Base-by-base conservation (phyloP, 2,113 vertebrate species). In the Castor canadensis region DNA sequence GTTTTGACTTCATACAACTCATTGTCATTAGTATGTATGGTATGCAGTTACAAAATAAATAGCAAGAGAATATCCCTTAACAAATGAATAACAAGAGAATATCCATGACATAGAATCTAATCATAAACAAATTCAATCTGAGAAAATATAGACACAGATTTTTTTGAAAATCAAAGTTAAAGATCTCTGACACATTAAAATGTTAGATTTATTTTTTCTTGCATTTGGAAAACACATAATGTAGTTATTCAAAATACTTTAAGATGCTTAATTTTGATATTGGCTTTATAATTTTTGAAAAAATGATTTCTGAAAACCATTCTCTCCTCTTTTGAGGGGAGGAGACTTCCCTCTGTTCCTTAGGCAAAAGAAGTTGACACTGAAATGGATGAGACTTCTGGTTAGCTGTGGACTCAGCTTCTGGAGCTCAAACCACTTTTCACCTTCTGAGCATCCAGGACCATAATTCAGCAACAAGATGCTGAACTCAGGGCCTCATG, bases 101-200 rank as follows among this genome's bases (percentile, higher is more conserved):
- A 84, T 35, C 79, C 58, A 71, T 62, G 43, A 66, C 43, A 87
- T 20, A 43, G 60, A 84, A 93, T 52, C 92, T 5, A 62, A 95
- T 87, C 83, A 91, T 40, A 93, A 95, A 73, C 92, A 95, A 96
- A 96, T 93, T 82, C 49, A 47, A 60, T 67, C 52, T 92, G 84
- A 72, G 79, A 91, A 97, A 96, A 94, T 54, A 89, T 0, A 73
- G 47, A 71, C 64, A 87, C 30, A 67, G 64, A 75, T 32, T 96
- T 95, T 67, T 15, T 60, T 60, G 72, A 83, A 96, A 95, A 64
- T 96, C 73, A 90, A 92, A 95, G 47, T 30, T 60, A 82, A 89
- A 92, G 35, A 81, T 81, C 62, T 90, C 71, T 85, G 62, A 77
- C 60, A 87, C 28, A 95, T 93, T 93, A 93, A 85, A 94, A 90